These are phyloP conservation scores for Sebastes jordani DNA, from an alignment of 2,797 vertebrate species.

Conservation along the genomic window DNA sequence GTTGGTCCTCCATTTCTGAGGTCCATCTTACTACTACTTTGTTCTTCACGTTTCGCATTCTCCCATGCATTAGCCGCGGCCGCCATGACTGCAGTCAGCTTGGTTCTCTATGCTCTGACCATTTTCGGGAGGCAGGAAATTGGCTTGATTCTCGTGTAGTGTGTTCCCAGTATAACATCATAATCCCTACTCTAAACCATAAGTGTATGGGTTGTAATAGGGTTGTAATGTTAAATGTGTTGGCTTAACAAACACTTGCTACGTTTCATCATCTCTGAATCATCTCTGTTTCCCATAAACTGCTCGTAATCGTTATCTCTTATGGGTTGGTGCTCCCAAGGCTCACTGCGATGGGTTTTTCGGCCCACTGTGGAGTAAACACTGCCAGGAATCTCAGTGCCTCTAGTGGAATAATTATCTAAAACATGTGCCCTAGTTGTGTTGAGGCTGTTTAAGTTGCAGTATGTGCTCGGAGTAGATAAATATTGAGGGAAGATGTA, in stretches of 20 bases:
- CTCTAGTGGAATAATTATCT: constrained; percentile 54
- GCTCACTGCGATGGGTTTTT: constrained; percentile 26
- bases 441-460: constrained; percentile 54
- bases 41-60: accelerated
- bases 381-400: constrained; percentile 35
- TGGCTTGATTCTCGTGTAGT: no score
- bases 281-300: constrained; percentile 13
- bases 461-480: constrained; percentile 44
- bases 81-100: no score
- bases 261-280: not conserved
- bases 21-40: no score
- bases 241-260: not conserved
- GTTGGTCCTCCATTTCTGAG: no score
- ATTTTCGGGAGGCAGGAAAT: no score
- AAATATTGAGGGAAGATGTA: constrained; percentile 62
- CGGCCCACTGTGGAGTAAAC: constrained; percentile 11
- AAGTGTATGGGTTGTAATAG: not conserved
- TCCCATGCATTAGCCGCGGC: no score
- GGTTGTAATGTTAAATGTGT: not conserved
- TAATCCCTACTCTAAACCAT: not conserved
- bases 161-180: accelerated
- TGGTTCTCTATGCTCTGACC: no score
- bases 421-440: constrained; percentile 57
- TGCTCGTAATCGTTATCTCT: constrained; percentile 21
- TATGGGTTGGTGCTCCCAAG: constrained; percentile 3